Conservation (phyloP, 2,113 vertebrate species). For the Hemiscyllium ocellatum region DNA sequence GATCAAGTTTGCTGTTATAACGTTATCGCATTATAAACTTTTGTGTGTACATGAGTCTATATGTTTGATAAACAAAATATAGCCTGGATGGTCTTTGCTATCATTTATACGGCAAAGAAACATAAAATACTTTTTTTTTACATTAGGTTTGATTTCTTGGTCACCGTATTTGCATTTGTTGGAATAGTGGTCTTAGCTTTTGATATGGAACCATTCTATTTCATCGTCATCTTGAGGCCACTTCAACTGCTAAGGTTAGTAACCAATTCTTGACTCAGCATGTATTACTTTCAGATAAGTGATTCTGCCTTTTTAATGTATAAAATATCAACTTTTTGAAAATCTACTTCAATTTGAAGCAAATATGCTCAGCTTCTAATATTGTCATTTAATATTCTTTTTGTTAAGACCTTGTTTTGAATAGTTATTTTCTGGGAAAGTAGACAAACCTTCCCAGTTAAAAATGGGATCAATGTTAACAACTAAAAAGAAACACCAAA, state of each 20-base stretch:
- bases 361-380: not conserved
- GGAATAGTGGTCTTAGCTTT: constrained; percentile 83
- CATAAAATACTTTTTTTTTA: not conserved
- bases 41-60: not conserved
- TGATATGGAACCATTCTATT: constrained; percentile 92
- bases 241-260: constrained; percentile 86
- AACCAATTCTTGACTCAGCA: not conserved
- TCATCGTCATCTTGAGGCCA: constrained; percentile 86
- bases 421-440: not conserved
- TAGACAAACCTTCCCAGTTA: not conserved
- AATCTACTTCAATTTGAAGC: not conserved
- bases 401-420: not conserved
- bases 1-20: not conserved
- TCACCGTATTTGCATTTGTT: constrained; percentile 84
- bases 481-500: not conserved
- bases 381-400: not conserved
- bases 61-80: not conserved
- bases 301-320: not conserved
- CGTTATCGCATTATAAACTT: not conserved
- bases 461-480: not conserved
- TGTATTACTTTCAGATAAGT: not conserved
- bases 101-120: not conserved
- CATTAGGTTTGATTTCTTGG: constrained; percentile 85
- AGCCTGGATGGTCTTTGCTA: too few relatives aligned
- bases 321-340: not conserved